Evolutionary conservation across 2,888 invertebrate species (phyloP).

Genomic region (Diplolepis rosae): DNA sequence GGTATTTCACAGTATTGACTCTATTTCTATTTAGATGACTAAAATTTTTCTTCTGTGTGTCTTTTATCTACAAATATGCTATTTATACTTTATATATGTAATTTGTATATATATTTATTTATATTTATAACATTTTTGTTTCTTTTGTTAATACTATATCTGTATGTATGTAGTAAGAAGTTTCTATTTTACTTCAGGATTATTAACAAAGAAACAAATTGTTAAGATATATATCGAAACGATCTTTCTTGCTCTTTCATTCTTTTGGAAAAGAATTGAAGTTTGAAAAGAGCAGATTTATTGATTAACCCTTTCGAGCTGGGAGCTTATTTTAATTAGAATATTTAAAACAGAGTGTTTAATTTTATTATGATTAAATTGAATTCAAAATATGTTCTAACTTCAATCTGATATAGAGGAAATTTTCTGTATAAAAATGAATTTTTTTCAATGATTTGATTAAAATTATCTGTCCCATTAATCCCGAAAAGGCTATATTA

Average conservation of each 20-base stretch:
- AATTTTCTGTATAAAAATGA: slow-evolving; percentile 4
- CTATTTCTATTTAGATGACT: slow-evolving; percentile 70
- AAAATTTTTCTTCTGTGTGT: slow-evolving; percentile 54
- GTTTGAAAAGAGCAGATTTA: slow-evolving; percentile 8
- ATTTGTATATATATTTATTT: slow-evolving; percentile 49
- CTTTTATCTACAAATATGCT: slow-evolving; percentile 70
- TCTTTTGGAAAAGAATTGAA: slow-evolving; percentile 15
- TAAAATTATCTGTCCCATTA: background rate
- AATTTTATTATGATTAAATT: background rate
- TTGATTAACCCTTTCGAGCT: slow-evolving; percentile 18
- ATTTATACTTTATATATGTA: slow-evolving; percentile 50
- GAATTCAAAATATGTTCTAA: background rate
- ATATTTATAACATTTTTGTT: slow-evolving; percentile 49
- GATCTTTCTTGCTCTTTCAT: slow-evolving; percentile 25
- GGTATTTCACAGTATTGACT: slow-evolving; percentile 71
- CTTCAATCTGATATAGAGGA: background rate
- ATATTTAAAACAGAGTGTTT: background rate
- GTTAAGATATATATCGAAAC: slow-evolving; percentile 33
- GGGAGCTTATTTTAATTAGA: background rate
- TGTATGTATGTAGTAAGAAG: slow-evolving; percentile 30
- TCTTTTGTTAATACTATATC: slow-evolving; percentile 33
- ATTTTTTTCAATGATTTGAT: background rate
- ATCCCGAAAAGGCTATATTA: slow-evolving; percentile 20
- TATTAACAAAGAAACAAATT: slow-evolving; percentile 31
- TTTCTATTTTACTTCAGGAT: slow-evolving; percentile 24